Percentiles rank a stretch among this genome's conserved stretches.
Conservation (phyloP, 2,888 invertebrate genomes). For the Rotaria magnacalcarata region DNA sequence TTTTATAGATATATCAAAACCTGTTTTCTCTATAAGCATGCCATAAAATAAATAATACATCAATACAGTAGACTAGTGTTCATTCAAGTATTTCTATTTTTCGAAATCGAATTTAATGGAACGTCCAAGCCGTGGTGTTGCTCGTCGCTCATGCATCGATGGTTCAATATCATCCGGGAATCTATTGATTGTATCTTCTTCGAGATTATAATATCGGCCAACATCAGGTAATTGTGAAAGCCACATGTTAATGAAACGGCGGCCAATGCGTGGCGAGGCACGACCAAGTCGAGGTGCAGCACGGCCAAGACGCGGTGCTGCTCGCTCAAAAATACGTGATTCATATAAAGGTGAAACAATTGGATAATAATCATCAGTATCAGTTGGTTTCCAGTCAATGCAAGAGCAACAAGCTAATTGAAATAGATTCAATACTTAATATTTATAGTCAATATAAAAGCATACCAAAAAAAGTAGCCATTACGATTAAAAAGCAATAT, state of each 20-base stretch:
- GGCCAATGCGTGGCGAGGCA: background rate
- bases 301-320: constrained; percentile 36
- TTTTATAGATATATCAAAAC: background rate
- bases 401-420: background rate
- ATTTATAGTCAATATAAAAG: no score
- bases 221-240: background rate
- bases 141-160: background rate
- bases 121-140: background rate
- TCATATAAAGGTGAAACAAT: background rate
- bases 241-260: background rate
- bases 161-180: background rate
- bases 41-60: background rate
- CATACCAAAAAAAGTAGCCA: background rate
- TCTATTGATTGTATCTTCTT: background rate
- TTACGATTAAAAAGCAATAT: background rate
- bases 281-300: constrained; percentile 30
- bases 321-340: background rate
- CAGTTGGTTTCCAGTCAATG: background rate
- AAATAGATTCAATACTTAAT: no score
- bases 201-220: background rate
- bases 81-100: background rate
- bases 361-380: background rate
- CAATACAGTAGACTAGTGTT: background rate
- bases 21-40: background rate
- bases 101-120: background rate